These are phyloP conservation scores for Aurelia sp. DNA, from an alignment of 30 jellyfish, hydroid and myxozoan genomes.

Conservation along the genomic window DNA sequence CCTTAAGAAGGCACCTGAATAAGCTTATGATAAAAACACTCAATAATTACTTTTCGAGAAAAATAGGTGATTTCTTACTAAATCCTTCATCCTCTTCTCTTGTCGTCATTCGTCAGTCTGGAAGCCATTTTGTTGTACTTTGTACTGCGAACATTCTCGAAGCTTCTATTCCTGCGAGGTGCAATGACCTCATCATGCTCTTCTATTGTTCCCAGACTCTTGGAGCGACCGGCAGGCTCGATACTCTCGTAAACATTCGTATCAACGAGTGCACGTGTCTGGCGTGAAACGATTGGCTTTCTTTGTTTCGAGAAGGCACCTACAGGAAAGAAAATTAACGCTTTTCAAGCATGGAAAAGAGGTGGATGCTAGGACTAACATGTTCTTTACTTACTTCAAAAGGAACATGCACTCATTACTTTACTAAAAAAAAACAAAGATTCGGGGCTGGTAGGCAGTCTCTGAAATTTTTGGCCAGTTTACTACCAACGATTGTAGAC, in stretches of 20 bases:
- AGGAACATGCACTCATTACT: no score
- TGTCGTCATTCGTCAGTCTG: slow-evolving; percentile 26
- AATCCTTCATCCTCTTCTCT: slow-evolving; percentile 27
- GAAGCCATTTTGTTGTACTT: slow-evolving; percentile 14
- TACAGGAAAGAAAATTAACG: background rate
- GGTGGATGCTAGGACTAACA: background rate
- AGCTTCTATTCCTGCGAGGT: slow-evolving; percentile 41
- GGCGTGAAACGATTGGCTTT: slow-evolving; percentile 58
- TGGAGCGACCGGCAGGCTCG: slow-evolving; percentile 26
- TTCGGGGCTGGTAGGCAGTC: no score
- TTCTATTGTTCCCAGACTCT: slow-evolving; percentile 57
- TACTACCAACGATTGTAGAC: no score
- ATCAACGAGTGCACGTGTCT: slow-evolving; percentile 71
- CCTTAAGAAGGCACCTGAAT: no score
- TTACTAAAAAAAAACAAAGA: no score
- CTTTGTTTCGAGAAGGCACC: slow-evolving; percentile 63
- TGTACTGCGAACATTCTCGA: slow-evolving; percentile 28
- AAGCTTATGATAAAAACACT: no score
- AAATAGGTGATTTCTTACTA: background rate
- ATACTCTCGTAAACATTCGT: slow-evolving; percentile 27
- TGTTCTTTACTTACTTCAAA: no score
- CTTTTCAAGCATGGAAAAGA: background rate
- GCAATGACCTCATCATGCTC: slow-evolving; percentile 29
- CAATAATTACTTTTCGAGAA: no score
- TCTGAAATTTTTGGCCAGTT: no score